phyloP scores from a whole-genome alignment of 2,797 vertebrate species.

The Pagetopsis macropterus region DNA sequence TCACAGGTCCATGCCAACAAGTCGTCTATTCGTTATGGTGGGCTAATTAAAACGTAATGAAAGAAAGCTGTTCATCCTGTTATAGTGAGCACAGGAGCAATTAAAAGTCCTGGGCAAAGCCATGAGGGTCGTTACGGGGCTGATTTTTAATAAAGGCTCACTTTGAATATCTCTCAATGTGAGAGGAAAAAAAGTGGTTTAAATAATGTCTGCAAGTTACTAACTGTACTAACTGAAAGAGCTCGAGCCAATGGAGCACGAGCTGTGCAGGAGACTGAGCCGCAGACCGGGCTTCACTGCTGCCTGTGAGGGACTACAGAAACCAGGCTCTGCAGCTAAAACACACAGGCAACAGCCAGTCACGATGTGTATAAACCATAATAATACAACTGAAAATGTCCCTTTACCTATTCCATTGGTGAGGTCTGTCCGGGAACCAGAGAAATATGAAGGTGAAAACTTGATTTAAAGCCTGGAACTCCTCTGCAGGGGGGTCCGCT shows the following conservation, averaged over 20 bases:
- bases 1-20: background rate
- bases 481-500: constrained; percentile 72
- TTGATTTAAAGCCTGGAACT: constrained; percentile 52
- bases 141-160: background rate
- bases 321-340: constrained; percentile 49
- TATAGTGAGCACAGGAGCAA: constrained; percentile 5
- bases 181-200: background rate
- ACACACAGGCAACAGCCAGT: constrained; percentile 10
- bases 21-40: background rate
- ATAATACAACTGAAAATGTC: background rate
- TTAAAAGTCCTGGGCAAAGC: background rate
- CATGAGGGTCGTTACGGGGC: background rate
- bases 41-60: constrained; percentile 24
- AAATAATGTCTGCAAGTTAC: background rate
- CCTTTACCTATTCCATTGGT: constrained; percentile 68
- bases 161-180: background rate
- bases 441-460: constrained; percentile 39
- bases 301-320: constrained; percentile 59
- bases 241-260: no score
- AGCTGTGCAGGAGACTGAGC: background rate
- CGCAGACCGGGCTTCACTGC: constrained; percentile 23
- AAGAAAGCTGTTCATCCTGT: background rate
- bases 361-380: background rate
- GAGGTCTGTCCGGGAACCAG: constrained; percentile 7
- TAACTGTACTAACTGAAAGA: background rate